Evolutionary conservation across 2,797 vertebrate genomes (phyloP), one percentile per base, ranked within the genome.

Genomic region (Etheostoma perlongum): DNA sequence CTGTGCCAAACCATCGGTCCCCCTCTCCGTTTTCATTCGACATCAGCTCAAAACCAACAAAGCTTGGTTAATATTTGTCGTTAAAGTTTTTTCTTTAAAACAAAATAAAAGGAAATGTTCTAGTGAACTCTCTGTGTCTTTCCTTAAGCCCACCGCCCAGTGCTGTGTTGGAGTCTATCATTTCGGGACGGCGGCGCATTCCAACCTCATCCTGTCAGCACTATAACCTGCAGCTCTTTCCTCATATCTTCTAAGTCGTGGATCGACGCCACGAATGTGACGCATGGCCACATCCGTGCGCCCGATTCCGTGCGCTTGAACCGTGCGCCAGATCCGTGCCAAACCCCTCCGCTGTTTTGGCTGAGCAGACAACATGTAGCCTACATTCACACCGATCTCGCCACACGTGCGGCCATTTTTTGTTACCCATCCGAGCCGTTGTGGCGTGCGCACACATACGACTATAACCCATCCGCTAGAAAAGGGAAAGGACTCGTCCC

Each of bases 351-450:
- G 68, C 66, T 21, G 55, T 42, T 58, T 18, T 11, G 67, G 21
- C 42, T 76, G 87, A 74, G 71, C 87, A 57, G 49, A 85, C 75
- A 48, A 65, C 72, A 12, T 58, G 76, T 44, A 40, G 10, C 36
- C 36, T 40, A 74, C 64, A 21, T 52, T 77, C 81, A 58, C 83
- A 30, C 79, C 72, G 79, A 85, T 87, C 76, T 86, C 71, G 48
- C 80, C 87, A 84, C 91, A 92, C 89, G 87, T 93, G 92, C 93
- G 93, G 94, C 93, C 93, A 94, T 95, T 93, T 95, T 90, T 91
- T 90, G 85, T 92, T 89, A 79, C 78, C 80, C 89, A 89, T 92
- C 83, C 78, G 76, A 82, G 88, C 84, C 77, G 85, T 85, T 81
- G 87, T 89, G 79, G 82, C 62, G 84, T 64, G 84, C 67, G 81